Percentiles rank a stretch among this genome's conserved stretches.
These are phyloP conservation scores for Andinoacara biseriatus DNA, from an alignment of 2,113 vertebrate species.

Conservation along the genomic window DNA sequence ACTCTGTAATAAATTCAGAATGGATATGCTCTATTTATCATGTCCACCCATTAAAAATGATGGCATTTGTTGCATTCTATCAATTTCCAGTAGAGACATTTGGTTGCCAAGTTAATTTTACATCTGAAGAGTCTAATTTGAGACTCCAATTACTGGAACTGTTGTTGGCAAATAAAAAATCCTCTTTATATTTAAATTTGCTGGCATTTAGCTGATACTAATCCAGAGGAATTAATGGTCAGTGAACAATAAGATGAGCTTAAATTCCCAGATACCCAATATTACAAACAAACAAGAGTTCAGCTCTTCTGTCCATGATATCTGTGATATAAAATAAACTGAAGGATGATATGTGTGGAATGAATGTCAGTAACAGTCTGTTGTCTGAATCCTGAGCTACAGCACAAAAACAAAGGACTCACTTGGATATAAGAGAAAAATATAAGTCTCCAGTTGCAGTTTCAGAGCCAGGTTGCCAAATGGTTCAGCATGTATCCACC, in stretches of 20 bases:
- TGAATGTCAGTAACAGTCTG: background rate
- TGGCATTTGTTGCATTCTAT: constrained; percentile 30
- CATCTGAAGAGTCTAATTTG: constrained; percentile 52
- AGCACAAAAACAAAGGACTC: background rate
- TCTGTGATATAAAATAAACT: rapidly evolving
- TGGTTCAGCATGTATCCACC: background rate
- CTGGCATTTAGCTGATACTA: constrained; percentile 17
- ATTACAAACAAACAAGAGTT: constrained; percentile 4
- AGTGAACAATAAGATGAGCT: constrained; percentile 1
- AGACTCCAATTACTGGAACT: constrained; percentile 38
- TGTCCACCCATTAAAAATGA: constrained; percentile 25
- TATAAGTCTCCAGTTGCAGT: background rate
- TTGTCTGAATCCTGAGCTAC: background rate
- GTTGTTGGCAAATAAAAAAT: constrained; percentile 19
- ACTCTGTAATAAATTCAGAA: constrained; percentile 9
- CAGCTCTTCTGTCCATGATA: background rate
- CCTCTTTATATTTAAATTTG: constrained; percentile 34
- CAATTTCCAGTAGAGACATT: constrained; percentile 25
- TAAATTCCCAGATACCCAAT: background rate
- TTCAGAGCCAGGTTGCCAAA: background rate
- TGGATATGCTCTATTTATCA: constrained; percentile 30
- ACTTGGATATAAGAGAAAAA: background rate
- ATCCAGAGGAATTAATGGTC: constrained; percentile 34
- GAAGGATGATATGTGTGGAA: background rate
- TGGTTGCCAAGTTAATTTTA: constrained; percentile 53